phyloP scores from a whole-genome alignment of 1,140 invertebrate genomes.

The Tetraneura akinire region DNA sequence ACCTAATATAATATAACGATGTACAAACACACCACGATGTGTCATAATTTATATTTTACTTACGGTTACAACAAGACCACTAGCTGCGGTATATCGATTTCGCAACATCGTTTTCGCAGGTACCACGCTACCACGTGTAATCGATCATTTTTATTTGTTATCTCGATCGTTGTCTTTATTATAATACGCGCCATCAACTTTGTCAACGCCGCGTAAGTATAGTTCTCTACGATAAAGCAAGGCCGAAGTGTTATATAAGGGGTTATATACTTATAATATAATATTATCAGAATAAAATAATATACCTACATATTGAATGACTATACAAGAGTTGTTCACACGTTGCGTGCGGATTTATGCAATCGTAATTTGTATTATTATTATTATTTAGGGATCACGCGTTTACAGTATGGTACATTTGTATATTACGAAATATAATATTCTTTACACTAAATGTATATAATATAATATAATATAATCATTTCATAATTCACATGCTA shows the following conservation, averaged over 20 bases:
- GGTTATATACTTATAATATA: no score
- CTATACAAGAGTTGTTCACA: slow-evolving; percentile 3
- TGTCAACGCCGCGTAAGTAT: background rate
- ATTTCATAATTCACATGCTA: no score
- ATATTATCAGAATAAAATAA: no score
- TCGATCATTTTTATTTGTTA: slow-evolving; percentile 5
- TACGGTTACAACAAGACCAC: background rate
- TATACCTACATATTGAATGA: background rate
- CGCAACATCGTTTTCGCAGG: background rate
- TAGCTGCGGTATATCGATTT: background rate
- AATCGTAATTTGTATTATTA: background rate
- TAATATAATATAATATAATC: no score
- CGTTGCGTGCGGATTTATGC: background rate
- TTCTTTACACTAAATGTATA: no score
- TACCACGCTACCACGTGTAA: background rate
- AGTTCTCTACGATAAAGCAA: background rate
- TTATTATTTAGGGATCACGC: background rate
- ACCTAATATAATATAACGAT: no score
- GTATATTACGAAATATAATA: no score
- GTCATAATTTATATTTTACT: background rate
- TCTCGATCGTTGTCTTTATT: background rate
- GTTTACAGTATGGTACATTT: no score
- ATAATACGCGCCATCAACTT: background rate
- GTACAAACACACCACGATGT: background rate
- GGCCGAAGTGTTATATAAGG: background rate